Percentiles rank a stretch among this genome's conserved stretches.
Evolutionary conservation across 2,888 invertebrate species (phyloP).

Genomic region (Saturnia japonica): DNA sequence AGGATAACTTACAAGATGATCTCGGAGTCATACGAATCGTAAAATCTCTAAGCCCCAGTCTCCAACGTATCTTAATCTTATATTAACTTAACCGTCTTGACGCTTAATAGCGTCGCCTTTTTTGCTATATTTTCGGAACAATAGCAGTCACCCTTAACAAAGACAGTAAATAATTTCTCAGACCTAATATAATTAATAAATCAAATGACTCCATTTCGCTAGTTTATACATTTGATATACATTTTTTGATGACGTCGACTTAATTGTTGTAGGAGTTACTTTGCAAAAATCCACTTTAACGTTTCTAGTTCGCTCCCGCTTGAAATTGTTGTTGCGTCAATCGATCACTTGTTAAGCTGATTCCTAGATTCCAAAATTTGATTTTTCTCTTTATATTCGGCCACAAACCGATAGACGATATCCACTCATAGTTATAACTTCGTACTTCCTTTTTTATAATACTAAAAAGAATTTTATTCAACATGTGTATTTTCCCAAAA

Average conservation of each 20-base stretch:
- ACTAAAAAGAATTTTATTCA: background rate
- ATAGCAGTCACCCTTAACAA: background rate
- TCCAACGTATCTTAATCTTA: conserved; percentile 57
- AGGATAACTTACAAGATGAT: conserved; percentile 63
- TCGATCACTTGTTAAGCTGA: conserved; percentile 72
- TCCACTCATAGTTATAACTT: background rate
- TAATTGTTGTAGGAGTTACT: background rate
- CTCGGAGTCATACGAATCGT: conserved; percentile 71
- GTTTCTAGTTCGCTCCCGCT: background rate
- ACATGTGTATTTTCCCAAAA: background rate
- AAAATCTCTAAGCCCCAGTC: conserved; percentile 64
- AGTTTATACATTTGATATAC: background rate
- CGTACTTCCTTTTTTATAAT: background rate
- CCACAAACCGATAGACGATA: conserved; percentile 21
- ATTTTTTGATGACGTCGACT: background rate
- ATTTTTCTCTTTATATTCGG: conserved; percentile 60
- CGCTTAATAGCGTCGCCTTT: background rate
- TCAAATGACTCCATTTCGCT: background rate
- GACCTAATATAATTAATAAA: background rate
- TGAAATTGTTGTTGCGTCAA: conserved; percentile 54
- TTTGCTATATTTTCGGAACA: background rate
- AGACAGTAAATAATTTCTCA: background rate
- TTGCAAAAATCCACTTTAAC: background rate
- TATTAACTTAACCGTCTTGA: conserved; percentile 65
- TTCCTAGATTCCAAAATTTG: conserved; percentile 65